Base-by-base conservation (phyloP, 2,888 invertebrate species). In the Cyaniris semiargus region DNA sequence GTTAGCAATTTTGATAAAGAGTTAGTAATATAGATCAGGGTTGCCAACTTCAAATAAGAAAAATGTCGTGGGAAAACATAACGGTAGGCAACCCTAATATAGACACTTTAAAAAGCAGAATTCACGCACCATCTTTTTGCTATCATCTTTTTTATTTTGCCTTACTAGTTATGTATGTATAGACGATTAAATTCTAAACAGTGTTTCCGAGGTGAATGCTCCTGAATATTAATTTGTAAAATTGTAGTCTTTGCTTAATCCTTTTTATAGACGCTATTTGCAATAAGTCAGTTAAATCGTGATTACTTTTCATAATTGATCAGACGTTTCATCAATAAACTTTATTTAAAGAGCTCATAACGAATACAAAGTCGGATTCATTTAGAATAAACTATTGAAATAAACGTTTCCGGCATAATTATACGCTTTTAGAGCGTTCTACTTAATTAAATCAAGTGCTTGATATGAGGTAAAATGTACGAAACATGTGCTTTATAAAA, bases 391-490 rank as follows among this genome's bases (percentile, higher is more conserved):
- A 66, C 66, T 27, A 66, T 66, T 66, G 66, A 31, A 71, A 70
- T 34, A 34, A 70, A 38, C 38, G 71, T 71, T 71, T 71, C 21
- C n/a, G 38, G 38, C 34, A 71, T 21, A 71, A 71, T 38, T 38
- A 10, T 71, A 71, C 71, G 71, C 71, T 71, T 71, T 34, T 10
- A 71, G 18, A 34, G 13, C 38, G 34, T 38, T 38, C 71, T 38
- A 38, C 71, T 71, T 21, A 38, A 71, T 71, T 71, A 71, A 71
- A 38, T 71, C 21, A 71, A 71, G 71, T 71, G 71, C 71, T 66
- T 66, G 31, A 66, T 66, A 31, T 66, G 66, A 66, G 31, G 18
- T 66, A 66, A 66, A 27, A 31, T 66, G 66, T 31, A 66, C 31
- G 27, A 66, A 66, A 66, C 66, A 31, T 66, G 66, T 31, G 27